phyloP scores from a whole-genome alignment of 2,888 invertebrate genomes.

The Eucriotettix oculatus region DNA sequence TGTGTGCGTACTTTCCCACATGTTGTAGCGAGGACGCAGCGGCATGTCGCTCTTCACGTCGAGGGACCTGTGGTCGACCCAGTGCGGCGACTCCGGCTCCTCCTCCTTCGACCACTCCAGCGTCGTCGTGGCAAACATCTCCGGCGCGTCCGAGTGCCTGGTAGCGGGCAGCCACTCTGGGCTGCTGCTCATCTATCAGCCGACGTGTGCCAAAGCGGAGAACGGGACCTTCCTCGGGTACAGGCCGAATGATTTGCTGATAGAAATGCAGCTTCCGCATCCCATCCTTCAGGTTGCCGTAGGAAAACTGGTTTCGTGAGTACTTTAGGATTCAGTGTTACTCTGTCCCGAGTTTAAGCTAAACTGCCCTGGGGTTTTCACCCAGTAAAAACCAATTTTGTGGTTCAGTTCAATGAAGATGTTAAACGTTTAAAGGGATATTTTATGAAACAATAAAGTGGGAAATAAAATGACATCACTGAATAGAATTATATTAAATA shows the following conservation, averaged over 20 bases:
- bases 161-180: constrained; percentile 69
- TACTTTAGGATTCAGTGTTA: constrained; percentile 14
- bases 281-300: constrained; percentile 67
- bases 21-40: no score
- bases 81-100: constrained; percentile 41
- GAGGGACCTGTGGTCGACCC: constrained; percentile 74
- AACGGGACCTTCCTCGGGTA: constrained; percentile 20
- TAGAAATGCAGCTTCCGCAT: constrained; percentile 57
- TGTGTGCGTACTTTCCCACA: no score
- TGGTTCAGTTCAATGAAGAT: no score
- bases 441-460: no score
- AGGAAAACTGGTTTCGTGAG: constrained; percentile 76
- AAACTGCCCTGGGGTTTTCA: no score
- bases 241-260: constrained; percentile 45
- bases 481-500: no score
- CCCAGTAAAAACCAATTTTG: no score
- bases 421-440: no score
- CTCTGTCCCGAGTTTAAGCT: no score
- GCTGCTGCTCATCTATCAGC: constrained; percentile 57
- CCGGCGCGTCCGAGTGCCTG: constrained; percentile 37
- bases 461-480: no score
- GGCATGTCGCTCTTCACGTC: constrained; percentile 92
- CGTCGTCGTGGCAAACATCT: constrained; percentile 29
- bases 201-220: constrained; percentile 27
- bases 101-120: constrained; percentile 42